A percentile compares a stretch with the other conserved stretches of the same genome.
Conservation (phyloP, 2,113 vertebrate species). For the Calcarius ornatus region DNA sequence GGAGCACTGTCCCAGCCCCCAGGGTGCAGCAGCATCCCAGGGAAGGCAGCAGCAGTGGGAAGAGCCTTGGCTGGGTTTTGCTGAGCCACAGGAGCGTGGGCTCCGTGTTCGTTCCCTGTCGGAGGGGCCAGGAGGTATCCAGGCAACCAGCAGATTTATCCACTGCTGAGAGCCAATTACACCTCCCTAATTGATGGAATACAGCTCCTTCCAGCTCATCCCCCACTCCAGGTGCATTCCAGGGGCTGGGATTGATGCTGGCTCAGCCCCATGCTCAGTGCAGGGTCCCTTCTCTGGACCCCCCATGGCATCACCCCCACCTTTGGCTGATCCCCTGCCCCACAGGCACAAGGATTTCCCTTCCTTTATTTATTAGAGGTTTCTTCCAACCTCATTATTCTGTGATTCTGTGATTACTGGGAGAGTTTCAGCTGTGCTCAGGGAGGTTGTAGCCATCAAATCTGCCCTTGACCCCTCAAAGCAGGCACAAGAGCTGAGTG, state of each 20-base stretch:
- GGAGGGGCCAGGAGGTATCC: slow-evolving; percentile 21
- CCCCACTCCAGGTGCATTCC: background rate
- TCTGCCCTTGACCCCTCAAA: background rate
- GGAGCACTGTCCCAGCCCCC: background rate
- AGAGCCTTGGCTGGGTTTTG: background rate
- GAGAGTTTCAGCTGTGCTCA: background rate
- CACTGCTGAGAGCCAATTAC: slow-evolving; percentile 15
- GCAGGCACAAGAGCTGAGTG: accelerated
- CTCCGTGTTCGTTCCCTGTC: background rate
- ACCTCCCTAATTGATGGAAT: background rate
- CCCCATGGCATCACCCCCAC: background rate
- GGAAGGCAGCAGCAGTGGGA: background rate
- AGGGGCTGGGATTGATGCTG: background rate
- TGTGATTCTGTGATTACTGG: too few relatives aligned
- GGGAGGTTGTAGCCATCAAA: background rate
- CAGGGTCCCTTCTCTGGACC: background rate
- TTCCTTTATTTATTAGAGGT: background rate
- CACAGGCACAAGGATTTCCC: background rate
- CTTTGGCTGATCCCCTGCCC: background rate
- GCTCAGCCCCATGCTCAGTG: accelerated
- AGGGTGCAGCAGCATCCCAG: background rate
- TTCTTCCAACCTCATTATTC: too few relatives aligned
- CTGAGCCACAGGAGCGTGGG: background rate
- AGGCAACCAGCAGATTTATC: slow-evolving; percentile 46
- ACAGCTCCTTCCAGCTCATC: slow-evolving; percentile 18